Evolutionary conservation across 2,888 invertebrate species (phyloP), one percentile per base, ranked within the genome.

Genomic region (Amiota mariae): DNA sequence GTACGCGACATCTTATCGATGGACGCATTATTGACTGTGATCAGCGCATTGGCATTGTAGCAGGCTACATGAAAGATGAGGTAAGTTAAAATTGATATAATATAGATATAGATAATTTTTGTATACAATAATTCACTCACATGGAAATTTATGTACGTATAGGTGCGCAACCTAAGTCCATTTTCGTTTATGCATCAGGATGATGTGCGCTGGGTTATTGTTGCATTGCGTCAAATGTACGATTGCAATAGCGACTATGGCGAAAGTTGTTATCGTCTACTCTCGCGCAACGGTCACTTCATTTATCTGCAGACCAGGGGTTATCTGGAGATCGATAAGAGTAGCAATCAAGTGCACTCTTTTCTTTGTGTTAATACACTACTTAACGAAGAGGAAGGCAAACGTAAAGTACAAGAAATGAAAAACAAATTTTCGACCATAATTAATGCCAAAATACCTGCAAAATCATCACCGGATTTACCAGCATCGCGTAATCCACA

Each of bases 141-240:
- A 24, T 24, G 24, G 24, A 24, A 3, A 24, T 3, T 24, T 36
- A 36, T 11, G 59, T 18, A 36, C 3, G 18, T 74, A 0, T 71
- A 88, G 87, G 95, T 97, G 1, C 93, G 94, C n/a, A 97, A 97
- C 15, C 91, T 94, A 76, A 95, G 95, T 76, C 97, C 97, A 10
- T 98, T 97, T 90, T 93, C 94, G 72, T 97, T 95, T 88, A 97
- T 98, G 94, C 96, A 96, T 88, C 93, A 93, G 87, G 96, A 97
- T 80, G 97, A 97, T 91, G 95, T 95, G 1, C 93, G 95, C 83
- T 96, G 96, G 95, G 95, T 96, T 0, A 94, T 96, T 88, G 94
- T 96, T 86, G 97, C 96, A 0, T 91, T 97, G 71, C 91, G 95
- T 79, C 95, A 96, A 90, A 97, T 97, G 96, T 96, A 96, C 89